These are phyloP conservation scores for Unio delphinus DNA, from an alignment of 2,888 invertebrate species.

Conservation along the genomic window DNA sequence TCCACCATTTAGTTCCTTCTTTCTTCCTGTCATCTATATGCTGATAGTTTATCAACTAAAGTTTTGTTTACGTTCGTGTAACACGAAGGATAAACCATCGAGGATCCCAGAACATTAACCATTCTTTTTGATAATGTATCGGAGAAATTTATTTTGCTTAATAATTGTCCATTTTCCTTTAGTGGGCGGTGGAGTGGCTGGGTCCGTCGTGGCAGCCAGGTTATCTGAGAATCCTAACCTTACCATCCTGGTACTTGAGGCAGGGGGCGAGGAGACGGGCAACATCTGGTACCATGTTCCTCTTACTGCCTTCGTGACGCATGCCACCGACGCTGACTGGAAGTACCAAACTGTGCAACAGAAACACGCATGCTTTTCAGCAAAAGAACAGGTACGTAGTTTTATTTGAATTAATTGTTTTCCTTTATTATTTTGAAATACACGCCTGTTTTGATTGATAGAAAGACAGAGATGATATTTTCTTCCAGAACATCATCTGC, in stretches of 20 bases:
- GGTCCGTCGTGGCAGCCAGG: slow-evolving; percentile 59
- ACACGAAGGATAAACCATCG: too few relatives aligned
- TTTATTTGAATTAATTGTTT: neutral
- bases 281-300: slow-evolving; percentile 44
- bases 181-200: slow-evolving; percentile 65
- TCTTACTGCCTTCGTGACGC: slow-evolving; percentile 64
- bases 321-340: slow-evolving; percentile 82
- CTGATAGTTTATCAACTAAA: too few relatives aligned
- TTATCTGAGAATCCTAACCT: slow-evolving; percentile 52
- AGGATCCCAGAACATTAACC: too few relatives aligned
- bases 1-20: too few relatives aligned
- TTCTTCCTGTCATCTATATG: too few relatives aligned
- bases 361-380: slow-evolving; percentile 70
- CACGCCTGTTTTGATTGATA: too few relatives aligned
- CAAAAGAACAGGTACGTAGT: slow-evolving; percentile 70
- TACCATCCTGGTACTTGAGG: slow-evolving; percentile 51
- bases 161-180: neutral
- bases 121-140: too few relatives aligned
- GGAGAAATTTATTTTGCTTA: too few relatives aligned
- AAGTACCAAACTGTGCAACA: slow-evolving; percentile 78
- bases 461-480: too few relatives aligned
- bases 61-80: too few relatives aligned
- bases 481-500: too few relatives aligned
- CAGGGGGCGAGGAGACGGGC: slow-evolving; percentile 27
- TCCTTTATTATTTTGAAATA: too few relatives aligned